Percentiles rank a stretch among this genome's conserved stretches.
These are phyloP conservation scores for Halocaridina rubra DNA, from an alignment of 2,888 invertebrate genomes.

Conservation along the genomic window DNA sequence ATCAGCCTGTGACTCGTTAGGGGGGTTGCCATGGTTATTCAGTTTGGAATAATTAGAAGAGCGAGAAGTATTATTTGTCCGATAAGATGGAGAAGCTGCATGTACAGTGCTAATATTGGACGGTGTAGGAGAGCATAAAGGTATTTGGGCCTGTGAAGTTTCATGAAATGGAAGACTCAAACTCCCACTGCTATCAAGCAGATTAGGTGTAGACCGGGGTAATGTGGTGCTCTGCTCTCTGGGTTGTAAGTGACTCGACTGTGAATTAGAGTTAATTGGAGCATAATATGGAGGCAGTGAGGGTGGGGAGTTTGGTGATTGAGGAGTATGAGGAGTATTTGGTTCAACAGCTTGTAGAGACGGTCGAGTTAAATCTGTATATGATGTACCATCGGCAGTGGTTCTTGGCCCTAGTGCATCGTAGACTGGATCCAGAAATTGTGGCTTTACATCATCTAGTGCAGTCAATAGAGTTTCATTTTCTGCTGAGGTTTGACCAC, in stretches of 20 bases:
- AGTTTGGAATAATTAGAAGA: neutral
- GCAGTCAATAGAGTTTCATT: slow-evolving; percentile 68
- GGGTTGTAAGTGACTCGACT: neutral
- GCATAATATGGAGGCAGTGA: slow-evolving; percentile 57
- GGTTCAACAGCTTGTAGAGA: slow-evolving; percentile 43
- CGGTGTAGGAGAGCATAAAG: slow-evolving; percentile 21
- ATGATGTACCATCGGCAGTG: slow-evolving; percentile 85
- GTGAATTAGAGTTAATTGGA: slow-evolving; percentile 20
- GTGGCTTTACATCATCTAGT: slow-evolving; percentile 65
- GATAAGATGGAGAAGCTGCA: slow-evolving; percentile 36
- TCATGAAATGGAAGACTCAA: slow-evolving; percentile 36
- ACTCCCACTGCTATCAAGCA: slow-evolving; percentile 42
- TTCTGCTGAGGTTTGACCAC: slow-evolving; percentile 63
- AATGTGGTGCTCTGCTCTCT: slow-evolving; percentile 44
- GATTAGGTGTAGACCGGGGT: slow-evolving; percentile 60
- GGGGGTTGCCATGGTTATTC: neutral
- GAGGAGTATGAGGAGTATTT: slow-evolving; percentile 38
- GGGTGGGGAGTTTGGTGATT: slow-evolving; percentile 51
- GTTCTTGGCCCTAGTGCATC: slow-evolving; percentile 92
- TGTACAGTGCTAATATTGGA: slow-evolving; percentile 37
- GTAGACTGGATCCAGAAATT: slow-evolving; percentile 77
- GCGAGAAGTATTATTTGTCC: no score
- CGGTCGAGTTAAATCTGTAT: slow-evolving; percentile 82
- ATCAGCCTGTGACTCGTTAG: neutral
- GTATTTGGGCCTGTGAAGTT: neutral